Conservation (phyloP, 2,888 invertebrate genomes). For the Synanthedon andrenaeformis region DNA sequence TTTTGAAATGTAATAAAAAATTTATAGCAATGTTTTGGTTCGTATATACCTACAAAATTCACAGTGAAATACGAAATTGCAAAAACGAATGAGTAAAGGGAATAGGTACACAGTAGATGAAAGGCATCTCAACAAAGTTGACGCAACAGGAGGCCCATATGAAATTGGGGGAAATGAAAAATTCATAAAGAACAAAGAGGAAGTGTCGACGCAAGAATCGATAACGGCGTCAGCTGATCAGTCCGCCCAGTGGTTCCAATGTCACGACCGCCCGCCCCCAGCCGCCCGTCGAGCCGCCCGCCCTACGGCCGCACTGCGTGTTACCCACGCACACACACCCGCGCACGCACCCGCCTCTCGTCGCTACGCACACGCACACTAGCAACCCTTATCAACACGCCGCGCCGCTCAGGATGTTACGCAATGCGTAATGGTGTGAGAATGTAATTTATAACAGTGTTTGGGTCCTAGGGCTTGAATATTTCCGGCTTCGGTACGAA, state of each 20-base stretch:
- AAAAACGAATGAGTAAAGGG: too few relatives aligned
- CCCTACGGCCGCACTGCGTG: slow-evolving; percentile 9
- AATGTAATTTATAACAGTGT: not conserved
- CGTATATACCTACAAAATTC: too few relatives aligned
- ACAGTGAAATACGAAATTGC: too few relatives aligned
- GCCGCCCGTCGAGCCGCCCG: slow-evolving; percentile 18
- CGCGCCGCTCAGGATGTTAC: not conserved
- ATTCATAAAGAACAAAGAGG: slow-evolving; percentile 58
- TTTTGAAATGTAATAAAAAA: too few relatives aligned
- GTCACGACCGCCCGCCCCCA: slow-evolving; percentile 44
- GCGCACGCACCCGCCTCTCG: not conserved
- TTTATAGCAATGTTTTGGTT: too few relatives aligned
- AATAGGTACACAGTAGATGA: too few relatives aligned
- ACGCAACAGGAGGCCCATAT: too few relatives aligned
- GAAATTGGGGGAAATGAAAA: slow-evolving; percentile 32
- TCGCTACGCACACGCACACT: slow-evolving; percentile 3
- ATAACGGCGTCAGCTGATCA: slow-evolving; percentile 62
- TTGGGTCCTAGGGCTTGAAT: not conserved
- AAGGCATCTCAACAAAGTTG: too few relatives aligned
- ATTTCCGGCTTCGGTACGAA: not conserved
- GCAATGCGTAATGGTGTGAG: slow-evolving; percentile 5
- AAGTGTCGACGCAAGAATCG: slow-evolving; percentile 48
- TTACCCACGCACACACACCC: slow-evolving; percentile 3
- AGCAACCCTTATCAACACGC: not conserved
- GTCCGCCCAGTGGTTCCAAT: slow-evolving; percentile 34